Conservation (phyloP, 1,140 invertebrate species). For the Orchesella cincta region DNA sequence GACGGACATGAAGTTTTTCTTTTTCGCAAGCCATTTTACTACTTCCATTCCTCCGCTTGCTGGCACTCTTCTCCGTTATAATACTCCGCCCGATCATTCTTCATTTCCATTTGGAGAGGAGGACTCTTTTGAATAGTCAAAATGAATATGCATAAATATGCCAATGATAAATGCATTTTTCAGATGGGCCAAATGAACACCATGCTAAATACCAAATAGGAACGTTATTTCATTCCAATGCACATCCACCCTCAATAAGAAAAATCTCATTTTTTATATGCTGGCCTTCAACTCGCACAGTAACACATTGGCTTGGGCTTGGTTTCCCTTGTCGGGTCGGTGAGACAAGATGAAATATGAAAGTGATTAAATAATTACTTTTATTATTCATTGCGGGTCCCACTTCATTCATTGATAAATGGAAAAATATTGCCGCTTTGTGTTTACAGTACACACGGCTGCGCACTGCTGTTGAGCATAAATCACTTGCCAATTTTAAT, state of each 20-base stretch:
- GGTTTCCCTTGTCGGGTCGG: neutral
- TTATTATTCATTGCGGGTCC: neutral
- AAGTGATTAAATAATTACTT: neutral
- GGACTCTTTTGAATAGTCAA: neutral
- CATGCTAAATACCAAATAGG: neutral
- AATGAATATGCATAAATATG: conserved; percentile 1
- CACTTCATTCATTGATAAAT: neutral
- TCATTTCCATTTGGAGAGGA: neutral
- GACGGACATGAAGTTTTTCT: no score
- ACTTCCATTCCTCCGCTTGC: neutral
- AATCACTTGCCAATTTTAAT: neutral
- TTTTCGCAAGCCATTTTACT: neutral
- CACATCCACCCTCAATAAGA: neutral
- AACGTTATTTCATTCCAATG: neutral
- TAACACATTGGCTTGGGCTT: neutral
- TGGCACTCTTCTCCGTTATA: neutral
- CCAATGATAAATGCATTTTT: conserved; percentile 13
- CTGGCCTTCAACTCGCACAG: neutral
- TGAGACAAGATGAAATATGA: neutral
- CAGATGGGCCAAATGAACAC: neutral
- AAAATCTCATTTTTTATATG: neutral
- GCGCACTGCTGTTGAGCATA: neutral
- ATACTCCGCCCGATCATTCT: conserved; percentile 15
- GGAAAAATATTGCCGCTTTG: neutral
- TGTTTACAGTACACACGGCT: neutral